Base-by-base conservation (phyloP, 92 coral and sea anemone species). In the Chrysogorgia sp. region DNA sequence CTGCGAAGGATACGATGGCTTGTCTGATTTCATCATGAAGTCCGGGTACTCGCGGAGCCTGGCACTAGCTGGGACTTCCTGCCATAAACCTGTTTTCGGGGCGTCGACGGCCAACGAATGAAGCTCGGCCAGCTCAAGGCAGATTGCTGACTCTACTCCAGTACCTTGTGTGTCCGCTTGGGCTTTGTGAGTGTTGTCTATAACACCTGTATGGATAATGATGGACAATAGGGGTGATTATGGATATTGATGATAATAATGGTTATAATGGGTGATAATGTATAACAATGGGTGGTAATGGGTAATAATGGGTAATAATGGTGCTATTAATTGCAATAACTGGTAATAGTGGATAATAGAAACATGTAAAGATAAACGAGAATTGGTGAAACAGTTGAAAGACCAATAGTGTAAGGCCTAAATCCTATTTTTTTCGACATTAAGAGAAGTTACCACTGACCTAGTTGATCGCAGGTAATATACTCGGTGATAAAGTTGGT, bases 91-190 rank as follows among this genome's bases (percentile, higher is more conserved):
- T 8, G 97, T 93, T 80, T 93, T 93, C 19, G 97, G 97, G 55
- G 92, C 92, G 68, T 93, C 97, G 13, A 93, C 97, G 0, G 97
- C 97, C 58, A 91, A 92, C 6, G 97, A 93, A 82, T 93, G 97
- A 90, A 91, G 90, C 61, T 93, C 96, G 14, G 97, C 97, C 10
- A 93, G 83, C 50, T 75, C 34, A 56, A 93, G 90, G 59, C 97
- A 93, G 30, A 81, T 77, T 15, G 65, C 64, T 23, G 97, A 93
- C 71, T 88, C 89, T 21, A 90, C 82, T 77, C 96, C 96, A 40
- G 49, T 22, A 0, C 81, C 83, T 40, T 91, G 91, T 20, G 69
- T 58, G 70, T 93, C 97, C 0, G 93, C 97, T 70, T 91, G 96
- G 5, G 90, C 97, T 13, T 89, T 88, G 69, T 93, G 97, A 13